Percentiles rank a stretch among this genome's conserved stretches.
phyloP scores from a whole-genome alignment of 1,140 invertebrate species.

The Sitobion miscanthi region DNA sequence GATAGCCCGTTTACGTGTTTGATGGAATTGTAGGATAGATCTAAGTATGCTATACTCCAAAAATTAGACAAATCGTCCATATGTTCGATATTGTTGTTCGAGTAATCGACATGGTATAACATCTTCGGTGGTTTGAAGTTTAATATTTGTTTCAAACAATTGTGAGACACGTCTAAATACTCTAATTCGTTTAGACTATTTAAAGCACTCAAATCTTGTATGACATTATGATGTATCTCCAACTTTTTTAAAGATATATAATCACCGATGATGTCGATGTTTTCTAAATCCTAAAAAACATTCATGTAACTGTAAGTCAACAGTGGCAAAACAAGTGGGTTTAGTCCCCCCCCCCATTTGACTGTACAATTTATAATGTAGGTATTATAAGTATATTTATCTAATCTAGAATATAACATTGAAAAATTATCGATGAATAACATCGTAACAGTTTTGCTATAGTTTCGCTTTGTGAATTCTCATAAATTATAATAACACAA shows the following conservation, averaged over 20 bases:
- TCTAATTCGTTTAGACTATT: constrained; percentile 1
- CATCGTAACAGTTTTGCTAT: background rate
- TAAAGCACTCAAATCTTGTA: background rate
- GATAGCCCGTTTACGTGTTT: background rate
- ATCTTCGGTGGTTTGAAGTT: constrained; percentile 20
- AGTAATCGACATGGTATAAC: background rate
- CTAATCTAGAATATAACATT: background rate
- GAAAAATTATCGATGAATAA: background rate
- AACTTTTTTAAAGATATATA: constrained; percentile 35
- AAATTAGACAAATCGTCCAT: constrained; percentile 2
- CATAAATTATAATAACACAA: background rate
- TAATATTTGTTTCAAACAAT: constrained; percentile 18
- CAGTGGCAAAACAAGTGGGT: too few species aligned
- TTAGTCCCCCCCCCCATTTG: too few species aligned
- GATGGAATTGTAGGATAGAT: constrained; percentile 19
- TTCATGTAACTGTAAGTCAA: background rate
- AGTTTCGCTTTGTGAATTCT: background rate
- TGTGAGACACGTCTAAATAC: constrained; percentile 38
- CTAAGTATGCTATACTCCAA: constrained; percentile 39
- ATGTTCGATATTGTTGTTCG: constrained; percentile 22
- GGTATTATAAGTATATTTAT: too few species aligned
- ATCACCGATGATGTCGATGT: constrained; percentile 6
- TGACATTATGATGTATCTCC: background rate
- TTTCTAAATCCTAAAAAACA: constrained; percentile 25
- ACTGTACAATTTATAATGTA: too few species aligned